phyloP scores from a whole-genome alignment of 2,797 vertebrate genomes.

The Pagetopsis macropterus region DNA sequence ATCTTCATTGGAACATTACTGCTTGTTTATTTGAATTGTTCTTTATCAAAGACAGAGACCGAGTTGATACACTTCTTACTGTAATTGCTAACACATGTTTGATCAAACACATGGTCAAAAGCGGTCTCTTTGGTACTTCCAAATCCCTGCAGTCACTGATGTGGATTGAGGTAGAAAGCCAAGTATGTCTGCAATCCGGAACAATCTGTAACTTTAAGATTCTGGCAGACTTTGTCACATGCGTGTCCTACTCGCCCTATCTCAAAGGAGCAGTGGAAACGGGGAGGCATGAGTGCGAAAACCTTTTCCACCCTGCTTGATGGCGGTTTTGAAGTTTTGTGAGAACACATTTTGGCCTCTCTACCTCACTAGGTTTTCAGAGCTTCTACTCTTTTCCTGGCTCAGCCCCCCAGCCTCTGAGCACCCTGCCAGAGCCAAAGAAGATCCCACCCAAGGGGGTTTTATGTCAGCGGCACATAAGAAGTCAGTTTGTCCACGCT shows the following conservation, averaged over 20 bases:
- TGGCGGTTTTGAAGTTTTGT: constrained; percentile 20
- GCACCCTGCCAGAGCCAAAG: constrained; percentile 41
- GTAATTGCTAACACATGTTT: constrained; percentile 15
- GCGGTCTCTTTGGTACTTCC: constrained; percentile 1
- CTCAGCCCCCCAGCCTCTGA: constrained; percentile 22
- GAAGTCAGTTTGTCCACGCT: constrained; percentile 42
- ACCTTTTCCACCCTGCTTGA: constrained; percentile 8
- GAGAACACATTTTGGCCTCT: constrained; percentile 26
- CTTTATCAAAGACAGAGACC: constrained; percentile 9
- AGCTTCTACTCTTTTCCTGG: constrained; percentile 51
- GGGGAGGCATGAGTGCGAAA: constrained; percentile 6
- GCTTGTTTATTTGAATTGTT: constrained; percentile 6
- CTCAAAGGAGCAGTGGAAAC: constrained; percentile 40
- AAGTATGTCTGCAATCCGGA: constrained; percentile 33
- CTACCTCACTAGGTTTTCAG: constrained; percentile 28
- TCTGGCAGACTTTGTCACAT: constrained; percentile 36
- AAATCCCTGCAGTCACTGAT: neutral
- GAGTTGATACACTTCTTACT: constrained; percentile 8
- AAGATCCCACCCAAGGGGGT: constrained; percentile 42
- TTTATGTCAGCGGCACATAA: constrained; percentile 49
- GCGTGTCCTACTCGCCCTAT: constrained; percentile 30
- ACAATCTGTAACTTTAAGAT: constrained; percentile 43
- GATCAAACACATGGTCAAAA: constrained; percentile 21
- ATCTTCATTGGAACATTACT: constrained; percentile 3
- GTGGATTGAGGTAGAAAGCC: constrained; percentile 27